Evolutionary conservation across 2,113 vertebrate species (phyloP), one percentile per base, ranked within the genome.

Genomic region (Salvator merianae): DNA sequence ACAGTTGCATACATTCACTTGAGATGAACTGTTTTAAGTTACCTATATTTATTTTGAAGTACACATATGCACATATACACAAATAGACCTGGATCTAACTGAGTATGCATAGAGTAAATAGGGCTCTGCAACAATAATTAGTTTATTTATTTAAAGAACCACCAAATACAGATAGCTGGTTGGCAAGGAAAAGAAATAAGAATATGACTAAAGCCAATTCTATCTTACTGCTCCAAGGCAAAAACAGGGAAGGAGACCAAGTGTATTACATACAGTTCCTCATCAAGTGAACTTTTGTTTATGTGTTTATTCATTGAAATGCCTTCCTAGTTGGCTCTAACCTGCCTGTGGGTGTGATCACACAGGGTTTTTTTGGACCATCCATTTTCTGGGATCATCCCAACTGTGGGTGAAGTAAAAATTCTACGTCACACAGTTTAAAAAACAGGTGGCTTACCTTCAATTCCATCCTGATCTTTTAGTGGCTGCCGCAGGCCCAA

Each of bases 41-140:
- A 92, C 86, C 88, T 86, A 84, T 78, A 89, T 91, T 88, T 92
- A 93, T 88, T 85, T 77, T 30, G 1, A 7, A n/a, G 22, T 6
- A 66, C 77, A 12, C 32, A 62, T 32, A 32, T 20, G 9, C 3
- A 26, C 53, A 32, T 14, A 22, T 18, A 7, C 22, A 5, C 4
- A 20, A 16, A 71, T 6, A 26, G 18, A 22, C 47, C 68, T 59
- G 55, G 40, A 20, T 50, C 16, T 18, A 20, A 36, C n/a, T 38
- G 24, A 81, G 47, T 47, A 59, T 9, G 50, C 26, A 59, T 32
- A 71, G 69, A 82, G 38, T 34, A 81, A 72, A 36, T 71, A 68
- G 2, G 7, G 24, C 32, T 53, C 34, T 8, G 43, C 7, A 36
- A 53, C 70, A 14, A 53, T 12, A 71, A 69, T 22, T 24, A n/a